These are phyloP conservation scores for Yoshiicerus persimilis DNA, from an alignment of 1,140 invertebrate genomes.

Conservation along the genomic window DNA sequence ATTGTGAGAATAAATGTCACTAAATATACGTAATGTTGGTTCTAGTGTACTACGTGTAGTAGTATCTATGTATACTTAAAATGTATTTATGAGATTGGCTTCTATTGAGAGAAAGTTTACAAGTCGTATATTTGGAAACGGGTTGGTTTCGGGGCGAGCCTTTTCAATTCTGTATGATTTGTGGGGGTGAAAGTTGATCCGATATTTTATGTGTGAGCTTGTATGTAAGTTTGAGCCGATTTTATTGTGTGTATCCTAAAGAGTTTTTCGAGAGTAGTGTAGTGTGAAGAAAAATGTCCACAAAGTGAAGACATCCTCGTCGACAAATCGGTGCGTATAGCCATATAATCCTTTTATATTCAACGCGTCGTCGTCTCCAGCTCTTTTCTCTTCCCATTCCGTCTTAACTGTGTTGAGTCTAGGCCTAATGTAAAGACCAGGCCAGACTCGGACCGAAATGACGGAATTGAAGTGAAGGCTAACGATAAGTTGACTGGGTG, in stretches of 20 bases:
- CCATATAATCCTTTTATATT: constrained; percentile 44
- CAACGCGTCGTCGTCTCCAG: constrained; percentile 4
- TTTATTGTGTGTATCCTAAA: constrained; percentile 40
- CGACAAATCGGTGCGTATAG: constrained; percentile 34
- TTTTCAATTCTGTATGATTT: constrained; percentile 43
- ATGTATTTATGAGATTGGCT: constrained; percentile 31
- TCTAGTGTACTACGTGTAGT: background rate
- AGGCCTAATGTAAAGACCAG: background rate
- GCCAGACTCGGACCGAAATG: background rate
- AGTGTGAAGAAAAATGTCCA: constrained; percentile 39
- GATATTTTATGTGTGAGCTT: constrained; percentile 41
- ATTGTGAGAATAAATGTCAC: background rate
- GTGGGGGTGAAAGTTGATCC: constrained; percentile 45
- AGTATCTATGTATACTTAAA: background rate
- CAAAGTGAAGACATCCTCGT: constrained; percentile 36
- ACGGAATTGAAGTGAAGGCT: background rate
- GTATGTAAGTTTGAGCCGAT: constrained; percentile 31
- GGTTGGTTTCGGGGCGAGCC: background rate
- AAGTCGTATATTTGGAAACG: constrained; percentile 32
- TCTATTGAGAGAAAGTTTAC: constrained; percentile 37
- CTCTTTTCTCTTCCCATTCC: background rate
- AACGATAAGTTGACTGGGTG: background rate
- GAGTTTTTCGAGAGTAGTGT: background rate
- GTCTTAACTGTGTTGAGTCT: background rate
- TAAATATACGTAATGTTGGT: background rate